Evolutionary conservation across 2,113 vertebrate species (phyloP), one percentile per base, ranked within the genome.

Genomic region (Istiophorus platypterus): DNA sequence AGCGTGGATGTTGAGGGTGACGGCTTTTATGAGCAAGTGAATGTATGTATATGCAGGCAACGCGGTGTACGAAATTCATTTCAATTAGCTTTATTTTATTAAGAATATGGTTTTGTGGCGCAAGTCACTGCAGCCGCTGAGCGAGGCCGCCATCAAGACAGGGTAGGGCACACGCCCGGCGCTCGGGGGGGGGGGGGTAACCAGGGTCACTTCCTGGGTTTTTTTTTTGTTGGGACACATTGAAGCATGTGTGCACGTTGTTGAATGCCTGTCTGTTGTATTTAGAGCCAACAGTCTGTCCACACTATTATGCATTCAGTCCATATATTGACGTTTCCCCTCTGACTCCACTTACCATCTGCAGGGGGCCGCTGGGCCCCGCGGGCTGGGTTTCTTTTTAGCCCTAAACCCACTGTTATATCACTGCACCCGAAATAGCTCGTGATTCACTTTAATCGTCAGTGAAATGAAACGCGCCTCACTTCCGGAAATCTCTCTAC

Each of bases 241-340:
- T 34, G 31, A 34, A 34, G 6, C 31, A 6, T 34, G 31, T 34
- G 31, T 34, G 31, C 6, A 6, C 6, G 31, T 34, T 3, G 3
- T 34, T 34, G 31, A 34, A 34, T 34, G 31, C 31, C 3, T 24
- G 67, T 51, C 18, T 45, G 2, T 24, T 59, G 47, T 15, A 64
- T 52, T 70, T 15, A n/a, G 10, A 58, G 49, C 71, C 63, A 56
- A 57, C 65, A 29, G 10, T 73, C 74, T 54, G 80, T 61, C 56
- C 29, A 0, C 54, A 41, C 65, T 4, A 34, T 58, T 42, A 18
- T 47, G 9, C 22, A 29, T 69, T 51, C 54, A 10, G 62, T 68
- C 81, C 58, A 82, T 82, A 72, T 81, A 88, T 88, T 85, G 85
- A 88, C 72, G 14, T 86, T 86, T 84, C 80, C 80, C 68, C 13